Percentiles rank a stretch among this genome's conserved stretches.
phyloP scores from a whole-genome alignment of 2,888 invertebrate species.

The Tipula lateralis region DNA sequence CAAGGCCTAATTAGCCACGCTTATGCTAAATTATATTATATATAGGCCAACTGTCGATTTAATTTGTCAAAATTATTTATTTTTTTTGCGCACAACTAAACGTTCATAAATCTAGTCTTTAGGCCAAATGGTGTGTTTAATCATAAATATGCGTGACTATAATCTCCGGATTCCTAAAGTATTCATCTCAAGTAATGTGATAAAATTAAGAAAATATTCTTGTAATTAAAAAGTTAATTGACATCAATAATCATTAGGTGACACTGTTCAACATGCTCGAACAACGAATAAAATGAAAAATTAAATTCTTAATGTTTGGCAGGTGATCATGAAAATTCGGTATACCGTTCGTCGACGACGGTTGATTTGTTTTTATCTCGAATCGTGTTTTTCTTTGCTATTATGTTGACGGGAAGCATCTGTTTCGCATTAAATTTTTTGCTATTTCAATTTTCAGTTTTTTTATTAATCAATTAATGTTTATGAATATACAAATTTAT shows the following conservation, averaged over 20 bases:
- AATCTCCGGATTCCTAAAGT: not conserved
- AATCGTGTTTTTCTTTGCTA: not conserved
- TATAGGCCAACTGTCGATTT: not conserved
- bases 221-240: not conserved
- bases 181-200: not conserved
- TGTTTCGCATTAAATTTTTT: not conserved
- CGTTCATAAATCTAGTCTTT: too few relatives aligned
- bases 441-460: conserved; percentile 7
- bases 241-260: not conserved
- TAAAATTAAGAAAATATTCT: not conserved
- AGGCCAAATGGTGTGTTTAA: not conserved
- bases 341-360: not conserved
- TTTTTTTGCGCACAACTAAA: too few relatives aligned
- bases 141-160: not conserved
- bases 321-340: not conserved
- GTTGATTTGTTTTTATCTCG: not conserved
- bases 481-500: not conserved
- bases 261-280: not conserved
- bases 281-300: not conserved
- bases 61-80: not conserved
- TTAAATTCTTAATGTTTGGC: not conserved
- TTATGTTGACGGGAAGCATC: not conserved
- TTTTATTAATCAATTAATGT: conserved; percentile 4
- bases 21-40: not conserved
- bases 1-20: not conserved